Percentiles rank a stretch among this genome's conserved stretches.
Conservation (phyloP, 2,888 invertebrate genomes). For the Onthophagus sagittarius region DNA sequence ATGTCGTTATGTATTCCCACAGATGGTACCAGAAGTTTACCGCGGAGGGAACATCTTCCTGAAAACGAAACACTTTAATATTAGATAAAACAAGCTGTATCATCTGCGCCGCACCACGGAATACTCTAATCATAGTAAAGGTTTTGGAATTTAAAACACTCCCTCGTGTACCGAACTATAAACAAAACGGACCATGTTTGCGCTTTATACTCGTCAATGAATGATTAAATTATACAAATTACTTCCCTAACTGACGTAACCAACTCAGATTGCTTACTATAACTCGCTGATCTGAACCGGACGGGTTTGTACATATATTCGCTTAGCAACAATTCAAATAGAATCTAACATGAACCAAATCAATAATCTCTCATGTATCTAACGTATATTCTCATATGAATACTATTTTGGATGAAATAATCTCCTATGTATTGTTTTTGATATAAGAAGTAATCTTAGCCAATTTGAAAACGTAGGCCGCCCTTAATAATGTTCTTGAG, state of each 20-base stretch:
- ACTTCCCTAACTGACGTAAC: neutral
- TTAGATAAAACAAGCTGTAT: constrained; percentile 2
- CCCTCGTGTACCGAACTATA: neutral
- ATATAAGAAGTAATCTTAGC: no score
- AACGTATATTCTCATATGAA: neutral
- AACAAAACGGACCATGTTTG: neutral
- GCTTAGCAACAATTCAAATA: neutral
- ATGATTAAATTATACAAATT: neutral
- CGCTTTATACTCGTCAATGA: neutral
- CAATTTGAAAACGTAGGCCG: no score
- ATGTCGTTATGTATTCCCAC: constrained; percentile 10
- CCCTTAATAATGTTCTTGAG: no score
- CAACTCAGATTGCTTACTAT: neutral
- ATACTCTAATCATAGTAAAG: neutral
- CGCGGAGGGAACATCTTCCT: neutral
- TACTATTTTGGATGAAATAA: no score
- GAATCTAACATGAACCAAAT: neutral
- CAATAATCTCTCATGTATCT: no score
- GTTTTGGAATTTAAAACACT: neutral
- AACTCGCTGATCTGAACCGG: neutral
- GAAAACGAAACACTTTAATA: neutral
- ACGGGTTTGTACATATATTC: no score
- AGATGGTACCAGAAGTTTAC: neutral
- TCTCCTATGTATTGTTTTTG: no score
- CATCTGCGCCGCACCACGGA: neutral